Conservation (phyloP, 2,888 invertebrate genomes). For the Spilosoma lubricipeda region DNA sequence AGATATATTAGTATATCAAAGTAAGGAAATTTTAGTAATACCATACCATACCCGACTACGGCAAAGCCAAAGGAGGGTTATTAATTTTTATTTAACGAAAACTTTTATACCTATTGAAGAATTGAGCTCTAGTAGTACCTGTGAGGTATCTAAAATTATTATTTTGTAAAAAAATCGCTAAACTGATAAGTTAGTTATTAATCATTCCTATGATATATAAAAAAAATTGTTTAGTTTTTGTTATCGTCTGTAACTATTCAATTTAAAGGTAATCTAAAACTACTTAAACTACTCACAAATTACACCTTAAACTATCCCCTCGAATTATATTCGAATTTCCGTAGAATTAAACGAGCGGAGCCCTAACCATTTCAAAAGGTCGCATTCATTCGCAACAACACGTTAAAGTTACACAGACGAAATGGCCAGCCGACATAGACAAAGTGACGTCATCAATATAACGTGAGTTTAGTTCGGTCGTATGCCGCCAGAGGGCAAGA, state of each 20-base stretch:
- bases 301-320: slow-evolving; percentile 52
- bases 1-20: no score
- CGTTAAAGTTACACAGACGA: slow-evolving; percentile 70
- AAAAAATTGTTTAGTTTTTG: neutral
- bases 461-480: slow-evolving; percentile 58
- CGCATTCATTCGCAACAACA: slow-evolving; percentile 64
- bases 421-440: slow-evolving; percentile 76
- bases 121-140: no score
- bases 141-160: no score
- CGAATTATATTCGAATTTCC: slow-evolving; percentile 67
- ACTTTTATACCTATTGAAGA: no score
- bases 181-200: neutral
- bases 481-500: slow-evolving; percentile 65
- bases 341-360: slow-evolving; percentile 63
- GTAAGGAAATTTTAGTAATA: no score
- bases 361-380: slow-evolving; percentile 64
- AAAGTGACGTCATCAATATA: slow-evolving; percentile 80
- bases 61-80: no score
- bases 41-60: no score
- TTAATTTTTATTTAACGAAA: no score
- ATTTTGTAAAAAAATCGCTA: neutral
- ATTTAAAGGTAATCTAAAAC: slow-evolving; percentile 35
- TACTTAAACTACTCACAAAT: slow-evolving; percentile 48
- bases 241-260: slow-evolving; percentile 23
- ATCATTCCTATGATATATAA: neutral